Conservation (phyloP, 2,888 invertebrate species). For the Strigamia crassipes region DNA sequence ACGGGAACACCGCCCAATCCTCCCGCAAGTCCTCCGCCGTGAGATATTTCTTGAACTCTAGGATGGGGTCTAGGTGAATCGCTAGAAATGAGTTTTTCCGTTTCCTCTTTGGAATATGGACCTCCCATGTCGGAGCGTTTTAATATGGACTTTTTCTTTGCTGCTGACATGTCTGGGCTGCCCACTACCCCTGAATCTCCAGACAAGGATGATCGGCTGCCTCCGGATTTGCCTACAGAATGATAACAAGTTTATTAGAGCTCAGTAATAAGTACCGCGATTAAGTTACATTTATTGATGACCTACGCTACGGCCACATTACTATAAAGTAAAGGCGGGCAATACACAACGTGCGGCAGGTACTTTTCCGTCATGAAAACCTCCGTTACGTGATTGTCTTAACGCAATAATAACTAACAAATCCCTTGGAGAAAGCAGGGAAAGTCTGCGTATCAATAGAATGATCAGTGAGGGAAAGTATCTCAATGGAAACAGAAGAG, state of each 20-base stretch:
- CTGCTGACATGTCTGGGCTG: conserved; percentile 55
- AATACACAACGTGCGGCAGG: no score
- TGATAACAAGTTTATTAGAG: neutral
- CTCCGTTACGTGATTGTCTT: no score
- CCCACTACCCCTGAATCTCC: conserved; percentile 51
- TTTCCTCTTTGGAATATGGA: conserved; percentile 71
- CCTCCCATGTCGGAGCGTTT: conserved; percentile 71
- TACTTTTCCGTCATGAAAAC: no score
- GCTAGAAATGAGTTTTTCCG: conserved; percentile 73
- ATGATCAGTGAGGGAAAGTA: no score
- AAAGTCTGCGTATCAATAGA: no score
- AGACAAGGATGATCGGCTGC: conserved; percentile 48
- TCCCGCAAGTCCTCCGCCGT: neutral
- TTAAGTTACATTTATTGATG: no score
- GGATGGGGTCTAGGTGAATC: conserved; percentile 39
- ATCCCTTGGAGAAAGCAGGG: no score
- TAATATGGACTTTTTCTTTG: conserved; percentile 73
- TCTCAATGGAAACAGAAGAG: no score
- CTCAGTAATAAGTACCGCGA: no score
- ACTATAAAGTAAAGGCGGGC: no score
- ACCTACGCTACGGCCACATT: no score
- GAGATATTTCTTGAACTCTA: conserved; percentile 19
- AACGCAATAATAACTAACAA: no score
- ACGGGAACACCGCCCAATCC: neutral
- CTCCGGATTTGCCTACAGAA: conserved; percentile 41